A percentile compares a stretch with the other conserved stretches of the same genome.
phyloP scores from a whole-genome alignment of 2,797 vertebrate species.

The Crypturellus tataupa region DNA sequence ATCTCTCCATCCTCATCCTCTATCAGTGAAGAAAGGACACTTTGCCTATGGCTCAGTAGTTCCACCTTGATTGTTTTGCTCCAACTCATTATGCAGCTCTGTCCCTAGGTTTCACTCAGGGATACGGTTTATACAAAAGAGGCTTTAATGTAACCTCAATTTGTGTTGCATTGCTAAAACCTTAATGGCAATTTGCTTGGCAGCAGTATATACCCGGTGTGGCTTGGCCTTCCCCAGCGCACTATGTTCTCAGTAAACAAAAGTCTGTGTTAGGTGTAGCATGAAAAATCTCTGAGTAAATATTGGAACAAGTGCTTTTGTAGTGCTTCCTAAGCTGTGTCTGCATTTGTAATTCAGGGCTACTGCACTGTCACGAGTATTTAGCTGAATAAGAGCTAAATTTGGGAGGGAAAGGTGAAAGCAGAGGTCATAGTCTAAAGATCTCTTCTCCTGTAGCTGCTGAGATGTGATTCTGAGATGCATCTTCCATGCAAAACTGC shows the following conservation, averaged over 20 bases:
- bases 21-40: not conserved
- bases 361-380: not conserved
- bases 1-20: constrained; percentile 9
- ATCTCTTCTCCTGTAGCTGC: not conserved
- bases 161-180: constrained; percentile 67
- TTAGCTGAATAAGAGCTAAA: constrained; percentile 36
- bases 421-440: not conserved
- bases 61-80: constrained; percentile 55
- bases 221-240: constrained; percentile 66
- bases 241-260: constrained; percentile 53
- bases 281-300: constrained; percentile 67
- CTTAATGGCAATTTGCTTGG: constrained; percentile 70
- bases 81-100: constrained; percentile 39
- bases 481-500: not conserved
- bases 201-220: constrained; percentile 1
- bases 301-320: constrained; percentile 63
- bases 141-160: constrained; percentile 59
- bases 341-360: not conserved
- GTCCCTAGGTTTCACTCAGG: constrained; percentile 39
- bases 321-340: constrained; percentile 19
- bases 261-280: constrained; percentile 64
- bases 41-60: not conserved
- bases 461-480: not conserved
- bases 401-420: not conserved
- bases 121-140: constrained; percentile 59